Evolutionary conservation across 2,113 vertebrate genomes (phyloP).

Genomic region (Scatophagus argus): DNA sequence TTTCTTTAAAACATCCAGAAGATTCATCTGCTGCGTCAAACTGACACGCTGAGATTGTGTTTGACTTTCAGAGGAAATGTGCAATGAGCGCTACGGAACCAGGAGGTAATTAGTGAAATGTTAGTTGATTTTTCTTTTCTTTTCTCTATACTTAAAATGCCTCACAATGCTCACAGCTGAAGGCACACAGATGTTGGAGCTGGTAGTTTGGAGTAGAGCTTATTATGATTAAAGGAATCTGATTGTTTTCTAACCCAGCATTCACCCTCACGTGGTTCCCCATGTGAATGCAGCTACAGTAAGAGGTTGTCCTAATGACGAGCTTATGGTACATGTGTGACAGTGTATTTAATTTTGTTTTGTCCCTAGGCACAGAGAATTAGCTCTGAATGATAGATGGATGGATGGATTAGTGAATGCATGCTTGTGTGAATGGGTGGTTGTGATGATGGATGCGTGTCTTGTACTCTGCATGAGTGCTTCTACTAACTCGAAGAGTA

Average conservation of each 20-base stretch:
- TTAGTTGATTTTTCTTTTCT: slow-evolving; percentile 31
- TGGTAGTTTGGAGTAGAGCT: slow-evolving; percentile 56
- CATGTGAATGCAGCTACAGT: slow-evolving; percentile 32
- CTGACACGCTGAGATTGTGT: slow-evolving; percentile 60
- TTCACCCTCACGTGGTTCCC: too few relatives aligned
- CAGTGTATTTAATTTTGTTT: slow-evolving; percentile 25
- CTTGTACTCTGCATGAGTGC: slow-evolving; percentile 34
- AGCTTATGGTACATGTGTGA: background rate
- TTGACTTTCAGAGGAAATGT: slow-evolving; percentile 70
- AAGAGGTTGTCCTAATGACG: slow-evolving; percentile 35
- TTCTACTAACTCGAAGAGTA: slow-evolving; percentile 42
- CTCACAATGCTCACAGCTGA: slow-evolving; percentile 57
- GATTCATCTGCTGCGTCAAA: slow-evolving; percentile 54
- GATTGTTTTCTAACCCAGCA: slow-evolving; percentile 63
- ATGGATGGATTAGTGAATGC: slow-evolving; percentile 15
- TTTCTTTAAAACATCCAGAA: slow-evolving; percentile 58
- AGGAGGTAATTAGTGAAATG: slow-evolving; percentile 68
- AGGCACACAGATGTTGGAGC: slow-evolving; percentile 65
- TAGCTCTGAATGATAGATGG: slow-evolving; percentile 2
- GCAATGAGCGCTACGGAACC: slow-evolving; percentile 45
- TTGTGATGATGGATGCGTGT: slow-evolving; percentile 44
- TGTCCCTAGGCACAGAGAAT: slow-evolving; percentile 20
- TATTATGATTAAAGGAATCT: slow-evolving; percentile 70
- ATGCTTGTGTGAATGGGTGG: slow-evolving; percentile 35
- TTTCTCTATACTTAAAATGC: slow-evolving; percentile 48